Base-by-base conservation (phyloP, 2,888 invertebrate species). In the Agrotis exclamationis region DNA sequence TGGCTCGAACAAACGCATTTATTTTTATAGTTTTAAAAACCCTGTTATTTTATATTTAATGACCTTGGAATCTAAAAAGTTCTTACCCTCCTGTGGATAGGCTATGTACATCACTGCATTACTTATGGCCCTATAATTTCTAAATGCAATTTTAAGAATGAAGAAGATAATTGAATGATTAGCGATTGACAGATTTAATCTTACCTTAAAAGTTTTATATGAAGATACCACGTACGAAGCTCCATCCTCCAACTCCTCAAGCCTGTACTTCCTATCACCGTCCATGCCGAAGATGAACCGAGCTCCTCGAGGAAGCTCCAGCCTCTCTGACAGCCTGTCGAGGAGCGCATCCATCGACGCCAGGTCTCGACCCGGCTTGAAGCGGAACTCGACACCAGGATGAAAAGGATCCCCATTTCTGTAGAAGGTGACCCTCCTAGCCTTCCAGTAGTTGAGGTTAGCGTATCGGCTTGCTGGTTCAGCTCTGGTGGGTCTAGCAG, bases 401-500 rank as follows among this genome's bases (percentile, higher is more conserved):
- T 98, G 99, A 90, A 98, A 98, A 0, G 98, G 98, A 91, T 99
- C 99, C 4, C 99, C 99, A 96, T 99, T 99, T 91, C 98, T 97
- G 95, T 98, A 99, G 94, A 99, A 99, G 1, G 98, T 97, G 71
- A 99, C 98, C 64, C 98, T 96, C 73, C 98, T 96, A 0, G 98
- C 98, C 87, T 98, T 97, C 98, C 98, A 99, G 90, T 98, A 98
- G 80, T 98, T 98, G 64, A 98, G 97, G 92, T 98, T 98, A 80
- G 97, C 97, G 93, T 98, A 98, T 86, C 97, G 95, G 91, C 97
- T 97, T 70, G 96, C 90, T 85, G 97, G 96, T 93, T 97, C 94
- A 83, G 96, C 91, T 93, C 92, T 96, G 94, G 86, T 97, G 92
- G 96, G 97, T 95, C 96, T 97, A 93, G 93, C 97, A 0, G 91